Evolutionary conservation across 2,888 invertebrate species (phyloP).

Genomic region (Cantharis rufa): DNA sequence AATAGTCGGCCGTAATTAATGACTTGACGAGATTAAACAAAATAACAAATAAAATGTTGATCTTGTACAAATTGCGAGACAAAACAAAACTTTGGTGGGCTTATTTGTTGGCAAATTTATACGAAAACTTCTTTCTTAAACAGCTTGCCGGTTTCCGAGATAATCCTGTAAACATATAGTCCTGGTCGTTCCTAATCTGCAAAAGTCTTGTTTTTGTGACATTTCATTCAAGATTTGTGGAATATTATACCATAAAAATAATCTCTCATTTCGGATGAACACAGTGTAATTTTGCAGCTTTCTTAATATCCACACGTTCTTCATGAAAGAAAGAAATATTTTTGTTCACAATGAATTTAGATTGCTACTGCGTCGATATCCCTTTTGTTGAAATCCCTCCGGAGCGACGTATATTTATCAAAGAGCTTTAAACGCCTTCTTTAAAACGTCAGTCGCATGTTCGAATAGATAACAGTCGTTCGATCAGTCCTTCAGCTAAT

Average conservation of each 20-base stretch:
- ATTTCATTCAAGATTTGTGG: constrained; percentile 13
- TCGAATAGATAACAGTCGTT: no score
- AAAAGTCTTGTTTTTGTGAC: constrained; percentile 28
- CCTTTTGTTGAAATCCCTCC: no score
- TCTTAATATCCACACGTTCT: not conserved
- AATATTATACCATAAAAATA: not conserved
- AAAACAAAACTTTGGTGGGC: constrained; percentile 4
- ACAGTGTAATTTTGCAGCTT: no score
- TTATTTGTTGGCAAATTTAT: constrained; percentile 23
- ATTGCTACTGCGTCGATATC: not conserved
- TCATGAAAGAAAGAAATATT: not conserved
- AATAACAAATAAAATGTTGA: constrained; percentile 9
- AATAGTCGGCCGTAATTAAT: not conserved
- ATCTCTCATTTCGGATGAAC: not conserved
- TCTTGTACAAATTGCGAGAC: constrained; percentile 14
- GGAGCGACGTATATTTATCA: no score
- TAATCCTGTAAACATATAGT: constrained; percentile 33
- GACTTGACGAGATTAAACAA: not conserved
- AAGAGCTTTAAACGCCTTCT: no score
- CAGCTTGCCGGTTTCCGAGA: constrained; percentile 18
- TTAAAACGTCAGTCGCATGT: no score
- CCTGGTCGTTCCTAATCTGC: constrained; percentile 29
- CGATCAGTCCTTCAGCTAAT: no score
- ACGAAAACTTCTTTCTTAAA: constrained; percentile 27
- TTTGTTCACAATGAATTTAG: not conserved